Evolutionary conservation across 2,113 vertebrate genomes (phyloP).

Genomic region (Indicator maculatus): DNA sequence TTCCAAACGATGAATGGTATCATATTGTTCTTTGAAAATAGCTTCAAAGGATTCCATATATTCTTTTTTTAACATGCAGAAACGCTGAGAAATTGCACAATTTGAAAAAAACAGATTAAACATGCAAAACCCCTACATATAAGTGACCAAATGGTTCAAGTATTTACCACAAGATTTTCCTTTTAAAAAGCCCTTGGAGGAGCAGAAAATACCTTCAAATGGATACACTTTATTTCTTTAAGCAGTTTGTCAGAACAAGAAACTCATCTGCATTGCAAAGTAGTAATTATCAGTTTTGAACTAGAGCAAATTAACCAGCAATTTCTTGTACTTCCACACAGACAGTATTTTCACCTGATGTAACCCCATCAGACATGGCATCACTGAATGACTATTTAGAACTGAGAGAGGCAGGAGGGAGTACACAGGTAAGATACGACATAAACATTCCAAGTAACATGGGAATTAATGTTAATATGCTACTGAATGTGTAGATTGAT

Average conservation of each 20-base stretch:
- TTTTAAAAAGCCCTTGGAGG: not conserved
- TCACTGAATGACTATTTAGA: not conserved
- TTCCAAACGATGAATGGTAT: conserved; percentile 96
- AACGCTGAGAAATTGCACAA: conserved; percentile 80
- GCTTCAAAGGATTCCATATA: conserved; percentile 98
- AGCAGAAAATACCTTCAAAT: not conserved
- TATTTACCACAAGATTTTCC: not conserved
- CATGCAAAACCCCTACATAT: not conserved
- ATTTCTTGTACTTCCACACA: not conserved
- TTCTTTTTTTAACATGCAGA: conserved; percentile 97
- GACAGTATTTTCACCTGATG: not conserved
- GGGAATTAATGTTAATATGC: not conserved
- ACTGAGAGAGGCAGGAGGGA: not conserved
- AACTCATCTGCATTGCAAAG: not conserved
- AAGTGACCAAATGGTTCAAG: not conserved
- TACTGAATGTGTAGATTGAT: not conserved
- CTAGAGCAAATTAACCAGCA: not conserved
- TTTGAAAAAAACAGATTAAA: not conserved
- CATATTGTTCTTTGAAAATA: conserved; percentile 96
- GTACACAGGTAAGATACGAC: not conserved
- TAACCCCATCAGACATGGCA: not conserved
- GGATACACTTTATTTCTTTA: not conserved
- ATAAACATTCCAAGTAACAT: not conserved
- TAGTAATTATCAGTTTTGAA: not conserved
- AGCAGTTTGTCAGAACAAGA: not conserved